Evolutionary conservation across 2,888 invertebrate genomes (phyloP), one percentile per base, ranked within the genome.

Genomic region (Aphrophora alni): DNA sequence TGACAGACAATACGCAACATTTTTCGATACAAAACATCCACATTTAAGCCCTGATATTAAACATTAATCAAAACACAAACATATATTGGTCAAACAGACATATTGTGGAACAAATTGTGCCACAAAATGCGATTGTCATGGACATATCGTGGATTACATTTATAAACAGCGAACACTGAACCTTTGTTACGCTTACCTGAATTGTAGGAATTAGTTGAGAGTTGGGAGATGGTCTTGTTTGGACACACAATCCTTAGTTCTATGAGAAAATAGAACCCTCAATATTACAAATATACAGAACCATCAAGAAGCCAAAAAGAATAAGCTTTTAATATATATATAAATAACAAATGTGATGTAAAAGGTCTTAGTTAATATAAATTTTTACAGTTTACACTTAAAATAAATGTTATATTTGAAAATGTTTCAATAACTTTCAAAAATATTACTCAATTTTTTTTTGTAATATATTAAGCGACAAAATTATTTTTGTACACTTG

Each of bases 161-260:
- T 59, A 44, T 44, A n/a, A 59, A 59, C 59, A 59, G 59, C 59
- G 59, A 59, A 59, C 59, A 59, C 4, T 59, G 59, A 59, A 1
- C 59, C 59, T 59, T 59, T 21, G 21, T 59, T 59, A 21, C n/a
- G 80, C 86, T 89, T 93, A 93, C 93, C 93, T 93, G 93, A 93
- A 88, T 92, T 91, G 89, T 92, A 93, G 85, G 93, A 93, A 89
- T 92, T 93, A 89, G 93, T 92, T 87, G 93, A 93, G 86, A 92
- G 91, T 90, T 93, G 93, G 88, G 92, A 93, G 89, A 92, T 93
- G 89, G 92, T 92, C 92, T 93, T 93, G 90, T 93, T 92, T 88
- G 93, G 93, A 90, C 93, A 93, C 90, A 93, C 91, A 91, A 93
- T 92, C 92, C 93, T 92, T 92, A 93, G 92, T 91, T 93, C 93